Conservation (phyloP, 2,113 vertebrate species). For the Cardinalis cardinalis region DNA sequence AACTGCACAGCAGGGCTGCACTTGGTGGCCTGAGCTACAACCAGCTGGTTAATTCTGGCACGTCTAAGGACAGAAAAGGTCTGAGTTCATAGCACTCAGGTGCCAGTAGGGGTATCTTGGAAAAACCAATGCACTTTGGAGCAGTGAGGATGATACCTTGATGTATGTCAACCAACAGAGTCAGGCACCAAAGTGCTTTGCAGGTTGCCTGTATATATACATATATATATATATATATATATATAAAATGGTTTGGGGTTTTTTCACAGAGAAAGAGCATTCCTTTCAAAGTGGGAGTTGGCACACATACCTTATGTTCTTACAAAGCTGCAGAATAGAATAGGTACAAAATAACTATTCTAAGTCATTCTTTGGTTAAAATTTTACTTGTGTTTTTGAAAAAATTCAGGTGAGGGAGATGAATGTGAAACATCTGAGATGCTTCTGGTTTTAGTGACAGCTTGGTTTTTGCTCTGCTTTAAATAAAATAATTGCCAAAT, state of each 20-base stretch:
- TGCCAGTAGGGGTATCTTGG: neutral
- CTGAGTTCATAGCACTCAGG: neutral
- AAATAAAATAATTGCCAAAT: neutral
- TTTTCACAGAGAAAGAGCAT: neutral
- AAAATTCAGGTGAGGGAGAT: neutral
- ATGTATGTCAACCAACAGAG: neutral
- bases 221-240: too few relatives aligned
- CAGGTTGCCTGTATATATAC: neutral
- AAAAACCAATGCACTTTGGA: neutral
- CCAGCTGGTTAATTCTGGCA: neutral
- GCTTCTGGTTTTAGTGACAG: neutral
- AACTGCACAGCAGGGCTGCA: neutral
- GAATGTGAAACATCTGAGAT: neutral
- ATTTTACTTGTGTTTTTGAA: neutral
- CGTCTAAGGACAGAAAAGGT: neutral
- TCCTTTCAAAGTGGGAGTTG: neutral
- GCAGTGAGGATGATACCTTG: neutral
- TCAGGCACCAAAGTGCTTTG: neutral
- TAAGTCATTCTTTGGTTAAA: neutral
- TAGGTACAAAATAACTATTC: neutral
- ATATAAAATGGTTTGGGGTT: accelerated
- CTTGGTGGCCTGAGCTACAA: neutral
- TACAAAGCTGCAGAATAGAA: neutral
- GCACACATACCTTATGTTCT: neutral
- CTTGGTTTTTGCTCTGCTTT: neutral